Base-by-base conservation (phyloP, 2,888 invertebrate species). In the Ophion costatus region DNA sequence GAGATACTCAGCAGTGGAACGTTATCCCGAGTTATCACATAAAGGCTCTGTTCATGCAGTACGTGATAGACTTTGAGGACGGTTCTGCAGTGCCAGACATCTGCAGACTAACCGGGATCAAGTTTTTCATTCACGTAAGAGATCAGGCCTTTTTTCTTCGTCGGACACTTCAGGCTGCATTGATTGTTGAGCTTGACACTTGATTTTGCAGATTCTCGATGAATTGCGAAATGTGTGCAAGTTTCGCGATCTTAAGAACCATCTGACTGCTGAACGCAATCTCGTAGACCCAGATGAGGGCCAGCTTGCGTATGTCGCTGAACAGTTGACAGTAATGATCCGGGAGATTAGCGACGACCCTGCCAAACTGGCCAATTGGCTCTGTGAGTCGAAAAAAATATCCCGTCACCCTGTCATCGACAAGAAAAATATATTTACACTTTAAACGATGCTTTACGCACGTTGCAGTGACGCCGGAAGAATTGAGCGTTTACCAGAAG, bases 11-110 rank as follows among this genome's bases (percentile, higher is more conserved):
- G 61, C 89, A 91, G 0, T 94, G 95, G 94, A 87, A 92, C 0
- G 91, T 91, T 11, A 93, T 95, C n/a, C 94, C 95, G 0, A 95
- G 95, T 86, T 95, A 96, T 87, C 95, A 94, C 75, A 94, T 95
- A 0, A 95, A 96, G 89, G 95, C 95, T 0, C 84, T 95, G 0
- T 94, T 94, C 88, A 94, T 95, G 74, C 94, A 94, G 92, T 94
- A 94, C 14, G 84, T 89, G 0, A 90, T 90, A 17, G 89, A 87
- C 14, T 80, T 88, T 85, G 88, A 91, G n/a, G 66, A 45, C 0
- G 38, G 81, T 61, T 3, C 38, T 24, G 1, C 1, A 24, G 2
- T 24, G 24, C 24, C 24, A 24, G 24, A 24, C 1, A 2, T 2
- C 24, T 24, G 24, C 1, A 24, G 2, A 24, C 2, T 24, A 24